phyloP scores from a whole-genome alignment of 2,797 vertebrate genomes.

The Acanthopagrus latus region DNA sequence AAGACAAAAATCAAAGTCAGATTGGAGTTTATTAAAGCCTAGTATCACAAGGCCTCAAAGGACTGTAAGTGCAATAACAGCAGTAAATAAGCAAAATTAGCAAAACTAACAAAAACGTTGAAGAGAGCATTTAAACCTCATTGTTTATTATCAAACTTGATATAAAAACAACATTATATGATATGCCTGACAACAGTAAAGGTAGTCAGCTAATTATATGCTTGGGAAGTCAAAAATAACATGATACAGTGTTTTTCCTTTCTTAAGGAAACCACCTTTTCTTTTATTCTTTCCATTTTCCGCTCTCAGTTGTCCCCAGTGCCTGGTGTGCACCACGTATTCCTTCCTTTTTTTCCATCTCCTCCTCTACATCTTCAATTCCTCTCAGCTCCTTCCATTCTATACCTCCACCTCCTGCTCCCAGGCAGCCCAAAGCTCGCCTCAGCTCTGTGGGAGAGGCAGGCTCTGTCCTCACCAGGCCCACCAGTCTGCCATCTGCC shows the following conservation, averaged over 20 bases:
- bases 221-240: background rate
- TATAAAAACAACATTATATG: no score
- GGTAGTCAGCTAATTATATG: background rate
- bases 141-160: no score
- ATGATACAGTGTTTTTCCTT: background rate
- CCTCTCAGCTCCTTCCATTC: conserved; percentile 55
- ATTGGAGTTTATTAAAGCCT: background rate
- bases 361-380: conserved; percentile 55
- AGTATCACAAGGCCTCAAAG: no score
- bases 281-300: background rate
- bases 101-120: no score
- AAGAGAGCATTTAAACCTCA: no score
- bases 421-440: conserved; percentile 58
- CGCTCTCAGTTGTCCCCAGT: conserved; percentile 33
- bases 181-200: background rate
- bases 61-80: no score
- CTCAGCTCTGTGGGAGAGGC: conserved; percentile 52
- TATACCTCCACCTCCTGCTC: conserved; percentile 42
- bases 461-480: conserved; percentile 72
- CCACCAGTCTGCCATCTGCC: conserved; percentile 84
- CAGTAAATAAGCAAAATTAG: no score
- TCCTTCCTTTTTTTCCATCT: conserved; percentile 51
- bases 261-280: background rate
- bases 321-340: conserved; percentile 56
- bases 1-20: background rate